These are phyloP conservation scores for Mechanitis mazaeus DNA, from an alignment of 2,888 invertebrate genomes.

Conservation along the genomic window DNA sequence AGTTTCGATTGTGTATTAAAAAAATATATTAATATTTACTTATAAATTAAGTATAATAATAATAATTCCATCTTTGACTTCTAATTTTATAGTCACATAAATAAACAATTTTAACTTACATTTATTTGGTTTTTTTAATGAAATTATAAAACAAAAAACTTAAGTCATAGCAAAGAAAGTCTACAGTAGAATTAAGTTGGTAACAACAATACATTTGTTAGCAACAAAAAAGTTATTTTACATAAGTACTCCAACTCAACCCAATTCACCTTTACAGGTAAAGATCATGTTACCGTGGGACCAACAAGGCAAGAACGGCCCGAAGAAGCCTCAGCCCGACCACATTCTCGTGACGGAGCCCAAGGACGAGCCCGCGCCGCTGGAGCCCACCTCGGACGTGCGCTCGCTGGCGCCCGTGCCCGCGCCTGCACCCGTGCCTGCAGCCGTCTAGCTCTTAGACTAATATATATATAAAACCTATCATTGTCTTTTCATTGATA, in stretches of 20 bases:
- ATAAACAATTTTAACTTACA: no score
- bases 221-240: no score
- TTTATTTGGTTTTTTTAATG: no score
- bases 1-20: no score
- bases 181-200: neutral
- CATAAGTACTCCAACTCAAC: no score
- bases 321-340: constrained; percentile 98
- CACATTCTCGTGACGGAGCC: constrained; percentile 98
- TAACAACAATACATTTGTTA: neutral
- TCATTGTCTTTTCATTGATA: constrained; percentile 8
- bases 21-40: no score
- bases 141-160: no score
- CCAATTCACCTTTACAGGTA: constrained; percentile 74
- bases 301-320: constrained; percentile 97
- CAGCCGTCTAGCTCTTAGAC: constrained; percentile 57
- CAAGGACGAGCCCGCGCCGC: constrained; percentile 91
- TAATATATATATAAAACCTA: constrained; percentile 29
- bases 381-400: constrained; percentile 84
- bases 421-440: constrained; percentile 58
- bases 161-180: no score
- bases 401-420: constrained; percentile 81
- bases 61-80: no score
- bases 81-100: no score
- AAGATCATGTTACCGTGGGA: constrained; percentile 99
- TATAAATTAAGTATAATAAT: no score